These are phyloP conservation scores for Numenius arquata DNA, from an alignment of 2,113 vertebrate genomes.

Conservation along the genomic window DNA sequence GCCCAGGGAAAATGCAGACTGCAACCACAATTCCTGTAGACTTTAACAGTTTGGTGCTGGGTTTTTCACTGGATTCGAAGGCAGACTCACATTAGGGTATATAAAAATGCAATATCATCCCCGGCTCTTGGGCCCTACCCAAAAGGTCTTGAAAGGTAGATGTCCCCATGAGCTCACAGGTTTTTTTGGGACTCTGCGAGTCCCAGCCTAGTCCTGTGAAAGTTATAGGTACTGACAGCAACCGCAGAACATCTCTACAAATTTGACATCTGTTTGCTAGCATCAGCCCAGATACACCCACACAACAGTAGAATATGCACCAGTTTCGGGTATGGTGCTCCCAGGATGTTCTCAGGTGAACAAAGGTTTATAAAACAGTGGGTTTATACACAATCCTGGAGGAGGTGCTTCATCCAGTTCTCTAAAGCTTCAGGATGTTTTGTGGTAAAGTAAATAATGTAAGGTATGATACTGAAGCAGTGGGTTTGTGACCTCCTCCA, in stretches of 20 bases:
- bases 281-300: neutral
- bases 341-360: neutral
- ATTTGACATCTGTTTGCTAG: neutral
- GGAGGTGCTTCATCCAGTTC: neutral
- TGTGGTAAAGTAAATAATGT: neutral
- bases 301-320: neutral
- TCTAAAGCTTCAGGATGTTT: neutral
- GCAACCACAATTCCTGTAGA: neutral
- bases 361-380: neutral
- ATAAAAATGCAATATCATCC: neutral
- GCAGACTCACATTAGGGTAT: neutral
- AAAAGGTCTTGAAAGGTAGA: neutral
- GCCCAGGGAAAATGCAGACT: neutral
- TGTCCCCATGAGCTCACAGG: neutral
- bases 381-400: neutral
- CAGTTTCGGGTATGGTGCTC: neutral
- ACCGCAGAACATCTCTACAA: neutral
- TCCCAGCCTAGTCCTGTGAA: neutral
- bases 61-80: neutral
- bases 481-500: neutral
- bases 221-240: neutral
- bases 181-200: neutral
- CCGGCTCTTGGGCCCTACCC: neutral
- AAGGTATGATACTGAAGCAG: neutral
- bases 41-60: neutral